phyloP scores from a whole-genome alignment of 2,797 vertebrate species.

The Centropyge bicolor region DNA sequence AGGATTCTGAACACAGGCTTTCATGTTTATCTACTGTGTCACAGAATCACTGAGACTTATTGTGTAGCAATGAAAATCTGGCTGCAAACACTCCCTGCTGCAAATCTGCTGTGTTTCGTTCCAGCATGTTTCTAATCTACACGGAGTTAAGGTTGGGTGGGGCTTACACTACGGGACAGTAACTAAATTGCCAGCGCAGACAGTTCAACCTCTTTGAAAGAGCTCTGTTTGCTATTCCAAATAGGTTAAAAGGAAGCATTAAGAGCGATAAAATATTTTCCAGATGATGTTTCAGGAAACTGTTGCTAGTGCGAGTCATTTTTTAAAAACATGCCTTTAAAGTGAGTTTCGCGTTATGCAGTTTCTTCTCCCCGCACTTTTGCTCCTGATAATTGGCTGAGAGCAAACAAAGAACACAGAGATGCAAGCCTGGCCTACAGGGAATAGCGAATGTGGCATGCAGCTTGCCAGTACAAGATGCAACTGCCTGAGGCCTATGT shows the following conservation, averaged over 20 bases:
- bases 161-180: constrained; percentile 55
- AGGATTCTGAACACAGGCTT: constrained; percentile 15
- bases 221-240: constrained; percentile 23
- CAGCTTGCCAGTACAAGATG: constrained; percentile 30
- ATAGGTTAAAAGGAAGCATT: constrained; percentile 31
- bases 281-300: constrained; percentile 44
- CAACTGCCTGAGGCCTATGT: constrained; percentile 29
- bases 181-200: constrained; percentile 33
- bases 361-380: constrained; percentile 18
- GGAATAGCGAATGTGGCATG: constrained; percentile 22
- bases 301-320: constrained; percentile 40
- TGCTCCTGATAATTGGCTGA: not conserved
- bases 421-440: constrained; percentile 10
- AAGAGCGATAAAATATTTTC: constrained; percentile 37
- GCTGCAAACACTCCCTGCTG: constrained; percentile 67
- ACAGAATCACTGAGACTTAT: constrained; percentile 58
- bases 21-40: constrained; percentile 40
- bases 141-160: constrained; percentile 51
- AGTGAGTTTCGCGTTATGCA: constrained; percentile 31
- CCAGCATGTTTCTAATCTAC: constrained; percentile 68
- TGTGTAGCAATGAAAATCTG: constrained; percentile 50
- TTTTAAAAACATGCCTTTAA: not conserved
- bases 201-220: constrained; percentile 23
- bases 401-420: constrained; percentile 20
- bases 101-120: constrained; percentile 57